phyloP scores from a whole-genome alignment of 2,888 invertebrate genomes.

The Pristionchus fissidentatus region DNA sequence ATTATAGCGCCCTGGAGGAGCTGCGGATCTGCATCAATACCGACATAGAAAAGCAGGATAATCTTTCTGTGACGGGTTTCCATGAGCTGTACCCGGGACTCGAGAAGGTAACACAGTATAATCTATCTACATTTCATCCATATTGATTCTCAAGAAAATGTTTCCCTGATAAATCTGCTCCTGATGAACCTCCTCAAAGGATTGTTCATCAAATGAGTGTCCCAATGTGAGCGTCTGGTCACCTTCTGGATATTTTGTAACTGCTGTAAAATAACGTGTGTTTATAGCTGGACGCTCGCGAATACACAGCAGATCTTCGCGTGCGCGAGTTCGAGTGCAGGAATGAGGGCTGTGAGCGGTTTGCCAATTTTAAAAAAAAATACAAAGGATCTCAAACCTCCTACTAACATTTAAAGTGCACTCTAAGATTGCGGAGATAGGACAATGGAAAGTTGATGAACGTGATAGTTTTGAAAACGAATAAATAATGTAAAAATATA shows the following conservation, averaged over 20 bases:
- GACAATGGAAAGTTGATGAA: too few species aligned
- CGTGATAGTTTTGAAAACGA: too few species aligned
- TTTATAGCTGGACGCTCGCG: not conserved
- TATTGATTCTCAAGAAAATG: too few species aligned
- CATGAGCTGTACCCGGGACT: not conserved
- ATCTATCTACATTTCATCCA: not conserved
- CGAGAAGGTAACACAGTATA: not conserved
- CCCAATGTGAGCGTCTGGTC: too few species aligned
- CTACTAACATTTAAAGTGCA: too few species aligned
- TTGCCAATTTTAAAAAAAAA: not conserved
- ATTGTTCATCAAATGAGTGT: too few species aligned
- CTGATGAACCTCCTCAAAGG: too few species aligned
- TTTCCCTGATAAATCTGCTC: too few species aligned
- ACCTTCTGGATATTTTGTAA: too few species aligned
- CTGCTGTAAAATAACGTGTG: not conserved
- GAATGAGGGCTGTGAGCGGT: not conserved
- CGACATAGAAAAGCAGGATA: not conserved
- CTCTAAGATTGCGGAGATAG: too few species aligned
- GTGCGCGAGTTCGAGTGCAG: slow-evolving; percentile 10
- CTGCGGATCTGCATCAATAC: not conserved
- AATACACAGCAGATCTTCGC: not conserved
- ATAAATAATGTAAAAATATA: too few species aligned
- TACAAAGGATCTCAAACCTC: not conserved
- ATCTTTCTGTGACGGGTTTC: not conserved
- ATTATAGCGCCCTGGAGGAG: not conserved